A percentile compares a stretch with the other conserved stretches of the same genome.
phyloP scores from a whole-genome alignment of 2,113 vertebrate genomes.

The Scomber colias region DNA sequence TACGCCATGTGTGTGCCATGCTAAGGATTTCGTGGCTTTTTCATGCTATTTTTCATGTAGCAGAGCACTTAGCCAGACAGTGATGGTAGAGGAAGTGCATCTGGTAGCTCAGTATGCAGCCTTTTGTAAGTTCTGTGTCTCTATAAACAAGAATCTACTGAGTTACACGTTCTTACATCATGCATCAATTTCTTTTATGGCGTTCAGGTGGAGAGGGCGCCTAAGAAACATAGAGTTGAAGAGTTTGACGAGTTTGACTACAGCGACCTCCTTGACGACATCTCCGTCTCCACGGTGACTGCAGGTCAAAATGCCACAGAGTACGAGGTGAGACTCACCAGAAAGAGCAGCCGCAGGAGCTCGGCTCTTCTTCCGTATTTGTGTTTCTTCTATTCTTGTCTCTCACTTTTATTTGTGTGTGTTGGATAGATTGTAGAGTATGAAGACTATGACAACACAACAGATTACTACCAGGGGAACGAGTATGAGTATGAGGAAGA shows the following conservation, averaged over 20 bases:
- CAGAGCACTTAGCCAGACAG: not conserved
- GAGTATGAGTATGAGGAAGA: constrained; percentile 84
- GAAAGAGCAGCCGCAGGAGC: no score
- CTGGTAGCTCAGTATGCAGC: not conserved
- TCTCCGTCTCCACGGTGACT: constrained; percentile 75
- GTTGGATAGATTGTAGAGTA: constrained; percentile 81
- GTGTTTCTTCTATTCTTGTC: not conserved
- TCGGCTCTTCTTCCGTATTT: not conserved
- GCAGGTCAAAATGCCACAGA: constrained; percentile 74
- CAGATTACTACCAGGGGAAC: constrained; percentile 63
- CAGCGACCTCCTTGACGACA: constrained; percentile 77
- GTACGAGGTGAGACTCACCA: constrained; percentile 81
- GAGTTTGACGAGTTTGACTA: constrained; percentile 81
- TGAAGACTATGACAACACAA: constrained; percentile 79
- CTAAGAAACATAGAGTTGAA: constrained; percentile 67
- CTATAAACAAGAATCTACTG: not conserved
- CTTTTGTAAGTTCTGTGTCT: not conserved
- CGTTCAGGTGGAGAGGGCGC: constrained; percentile 68
- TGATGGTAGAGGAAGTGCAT: constrained; percentile 1
- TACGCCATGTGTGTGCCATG: not conserved
- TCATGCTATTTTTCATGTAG: not conserved
- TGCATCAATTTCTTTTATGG: not conserved
- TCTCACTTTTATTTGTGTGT: not conserved
- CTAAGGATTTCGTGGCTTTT: not conserved
- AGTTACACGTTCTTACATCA: not conserved